phyloP scores from a whole-genome alignment of 2,113 vertebrate species.

The Verasper variegatus region DNA sequence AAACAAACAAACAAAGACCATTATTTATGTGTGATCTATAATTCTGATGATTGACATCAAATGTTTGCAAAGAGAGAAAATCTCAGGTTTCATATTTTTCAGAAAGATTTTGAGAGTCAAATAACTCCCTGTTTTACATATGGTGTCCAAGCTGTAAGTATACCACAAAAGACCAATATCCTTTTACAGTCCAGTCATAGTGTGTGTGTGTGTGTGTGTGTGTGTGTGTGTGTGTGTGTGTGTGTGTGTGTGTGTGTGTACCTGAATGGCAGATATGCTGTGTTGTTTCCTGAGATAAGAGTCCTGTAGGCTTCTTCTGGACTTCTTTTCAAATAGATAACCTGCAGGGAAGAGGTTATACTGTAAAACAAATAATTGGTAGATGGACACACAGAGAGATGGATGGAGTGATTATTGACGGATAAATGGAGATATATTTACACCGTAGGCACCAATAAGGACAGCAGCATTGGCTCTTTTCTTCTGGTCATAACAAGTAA shows the following conservation, averaged over 20 bases:
- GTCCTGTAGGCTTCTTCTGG: slow-evolving; percentile 90
- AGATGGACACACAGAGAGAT: background rate
- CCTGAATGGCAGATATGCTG: slow-evolving; percentile 92
- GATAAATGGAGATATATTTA: slow-evolving; percentile 76
- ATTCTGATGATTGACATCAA: too few relatives aligned
- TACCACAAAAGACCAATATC: too few relatives aligned
- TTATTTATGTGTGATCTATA: too few relatives aligned
- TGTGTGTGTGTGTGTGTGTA: slow-evolving; percentile 53
- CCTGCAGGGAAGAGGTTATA: slow-evolving; percentile 68
- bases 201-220: background rate
- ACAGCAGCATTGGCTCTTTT: slow-evolving; percentile 92
- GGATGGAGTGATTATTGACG: background rate
- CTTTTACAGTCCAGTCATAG: too few relatives aligned
- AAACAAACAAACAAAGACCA: slow-evolving; percentile 8
- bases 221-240: background rate
- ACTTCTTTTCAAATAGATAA: slow-evolving; percentile 93
- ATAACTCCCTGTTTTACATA: too few relatives aligned
- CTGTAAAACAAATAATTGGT: rapidly evolving
- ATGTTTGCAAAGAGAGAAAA: too few relatives aligned
- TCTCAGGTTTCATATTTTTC: too few relatives aligned
- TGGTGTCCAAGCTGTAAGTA: too few relatives aligned
- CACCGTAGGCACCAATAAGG: slow-evolving; percentile 91
- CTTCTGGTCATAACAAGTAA: slow-evolving; percentile 90
- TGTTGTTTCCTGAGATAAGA: slow-evolving; percentile 87
- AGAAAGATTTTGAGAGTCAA: too few relatives aligned